phyloP scores from a whole-genome alignment of 1,140 invertebrate species.

The Pygmarrhopalites habei region DNA sequence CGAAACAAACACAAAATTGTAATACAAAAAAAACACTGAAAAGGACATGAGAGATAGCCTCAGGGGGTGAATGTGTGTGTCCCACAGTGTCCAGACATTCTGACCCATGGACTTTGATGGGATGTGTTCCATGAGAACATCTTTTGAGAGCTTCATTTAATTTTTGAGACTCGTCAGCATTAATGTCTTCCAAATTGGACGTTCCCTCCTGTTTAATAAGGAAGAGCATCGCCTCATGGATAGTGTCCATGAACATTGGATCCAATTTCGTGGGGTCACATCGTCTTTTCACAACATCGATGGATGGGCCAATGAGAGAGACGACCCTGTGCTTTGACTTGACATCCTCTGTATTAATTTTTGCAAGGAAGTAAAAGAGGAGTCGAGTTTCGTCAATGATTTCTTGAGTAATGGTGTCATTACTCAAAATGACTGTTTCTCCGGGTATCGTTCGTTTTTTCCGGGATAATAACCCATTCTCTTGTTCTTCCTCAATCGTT shows the following conservation, averaged over 20 bases:
- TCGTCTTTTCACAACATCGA: not conserved
- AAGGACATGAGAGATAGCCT: not conserved
- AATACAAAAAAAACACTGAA: not conserved
- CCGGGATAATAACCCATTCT: not conserved
- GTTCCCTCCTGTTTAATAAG: constrained; percentile 8
- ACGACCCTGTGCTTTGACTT: not conserved
- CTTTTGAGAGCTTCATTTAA: not conserved
- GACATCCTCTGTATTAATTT: constrained; percentile 10
- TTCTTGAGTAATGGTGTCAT: not conserved
- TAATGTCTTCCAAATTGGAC: constrained; percentile 3
- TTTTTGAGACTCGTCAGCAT: not conserved
- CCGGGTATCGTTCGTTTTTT: not conserved
- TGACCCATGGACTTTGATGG: not conserved
- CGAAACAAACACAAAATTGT: too few relatives aligned
- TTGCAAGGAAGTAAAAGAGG: constrained; percentile 9
- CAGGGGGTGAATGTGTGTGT: not conserved
- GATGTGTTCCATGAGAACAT: not conserved
- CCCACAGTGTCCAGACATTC: not conserved
- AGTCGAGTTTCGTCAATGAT: not conserved
- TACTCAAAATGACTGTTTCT: not conserved
- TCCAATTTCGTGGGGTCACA: constrained; percentile 9
- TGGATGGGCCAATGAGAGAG: not conserved
- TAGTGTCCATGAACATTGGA: constrained; percentile 8
- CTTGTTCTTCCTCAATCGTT: not conserved
- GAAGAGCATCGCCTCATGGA: constrained; percentile 7